These are phyloP conservation scores for Haemorhous mexicanus DNA, from an alignment of 2,113 vertebrate genomes.

Conservation along the genomic window DNA sequence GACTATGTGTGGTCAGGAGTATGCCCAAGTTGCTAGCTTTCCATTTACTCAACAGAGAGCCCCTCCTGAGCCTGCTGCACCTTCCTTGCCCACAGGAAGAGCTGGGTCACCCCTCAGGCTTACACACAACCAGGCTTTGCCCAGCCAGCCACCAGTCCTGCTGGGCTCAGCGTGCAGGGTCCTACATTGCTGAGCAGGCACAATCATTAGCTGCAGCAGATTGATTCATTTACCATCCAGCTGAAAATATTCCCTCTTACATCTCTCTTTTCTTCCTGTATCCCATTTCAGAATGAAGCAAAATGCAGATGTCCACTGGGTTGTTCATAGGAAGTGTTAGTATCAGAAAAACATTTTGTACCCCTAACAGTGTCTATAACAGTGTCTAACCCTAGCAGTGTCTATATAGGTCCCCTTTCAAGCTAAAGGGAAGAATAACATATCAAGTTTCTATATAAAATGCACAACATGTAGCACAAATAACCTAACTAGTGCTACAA, in stretches of 20 bases:
- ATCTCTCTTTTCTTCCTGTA: not conserved
- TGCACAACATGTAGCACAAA: not conserved
- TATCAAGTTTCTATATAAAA: not conserved
- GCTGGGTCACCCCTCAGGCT: not conserved
- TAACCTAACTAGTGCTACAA: not conserved
- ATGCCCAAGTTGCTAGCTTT: not conserved
- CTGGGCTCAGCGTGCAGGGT: not conserved
- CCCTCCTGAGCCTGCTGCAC: not conserved
- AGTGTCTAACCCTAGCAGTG: not conserved
- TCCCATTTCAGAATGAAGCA: constrained; percentile 13
- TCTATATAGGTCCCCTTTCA: not conserved
- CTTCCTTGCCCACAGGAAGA: not conserved
- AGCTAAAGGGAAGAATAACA: not conserved
- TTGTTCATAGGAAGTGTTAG: constrained; percentile 9
- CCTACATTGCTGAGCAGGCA: not conserved
- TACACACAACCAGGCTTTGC: not conserved
- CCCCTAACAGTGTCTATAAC: not conserved
- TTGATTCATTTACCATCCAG: not conserved
- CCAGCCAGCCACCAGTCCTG: not conserved
- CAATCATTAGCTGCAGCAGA: not conserved
- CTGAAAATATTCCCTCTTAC: not conserved
- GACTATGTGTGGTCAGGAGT: not conserved
- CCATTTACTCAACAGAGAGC: fast-evolving
- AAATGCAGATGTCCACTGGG: constrained; percentile 27
- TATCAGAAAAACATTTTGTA: not conserved